Evolutionary conservation across 2,888 invertebrate species (phyloP).

Genomic region (Phalangium opilio): DNA sequence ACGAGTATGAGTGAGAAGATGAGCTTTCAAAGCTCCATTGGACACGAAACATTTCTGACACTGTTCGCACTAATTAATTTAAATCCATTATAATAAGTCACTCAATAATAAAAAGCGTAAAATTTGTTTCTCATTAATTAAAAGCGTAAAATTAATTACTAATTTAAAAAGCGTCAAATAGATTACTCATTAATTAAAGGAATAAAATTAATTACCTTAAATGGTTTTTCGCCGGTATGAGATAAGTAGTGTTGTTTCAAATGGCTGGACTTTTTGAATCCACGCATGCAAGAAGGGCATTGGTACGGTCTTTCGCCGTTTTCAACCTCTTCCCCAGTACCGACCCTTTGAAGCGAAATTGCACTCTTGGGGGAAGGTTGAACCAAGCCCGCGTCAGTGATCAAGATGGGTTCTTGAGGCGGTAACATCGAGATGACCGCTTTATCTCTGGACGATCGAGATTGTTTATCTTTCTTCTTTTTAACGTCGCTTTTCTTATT

Average conservation of each 20-base stretch:
- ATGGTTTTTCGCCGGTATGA: slow-evolving; percentile 34
- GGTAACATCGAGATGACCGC: slow-evolving; percentile 33
- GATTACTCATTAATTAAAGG: too few species aligned
- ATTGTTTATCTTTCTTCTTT: slow-evolving; percentile 18
- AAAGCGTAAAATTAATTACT: too few species aligned
- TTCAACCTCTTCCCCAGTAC: slow-evolving; percentile 23
- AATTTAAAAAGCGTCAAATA: too few species aligned
- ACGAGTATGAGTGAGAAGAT: slow-evolving; percentile 26
- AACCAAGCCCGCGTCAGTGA: slow-evolving; percentile 36
- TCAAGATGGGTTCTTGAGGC: slow-evolving; percentile 40
- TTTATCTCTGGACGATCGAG: slow-evolving; percentile 20
- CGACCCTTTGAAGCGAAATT: slow-evolving; percentile 18
- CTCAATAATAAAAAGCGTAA: slow-evolving; percentile 21
- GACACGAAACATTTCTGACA: slow-evolving; percentile 33
- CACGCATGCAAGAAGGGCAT: slow-evolving; percentile 33
- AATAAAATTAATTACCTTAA: slow-evolving; percentile 1
- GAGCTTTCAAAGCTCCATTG: slow-evolving; percentile 36
- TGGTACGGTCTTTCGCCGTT: slow-evolving; percentile 35
- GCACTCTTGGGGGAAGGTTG: slow-evolving; percentile 28
- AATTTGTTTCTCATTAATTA: too few species aligned
- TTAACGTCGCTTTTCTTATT: slow-evolving; percentile 15
- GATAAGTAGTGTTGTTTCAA: slow-evolving; percentile 35
- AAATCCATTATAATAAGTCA: slow-evolving; percentile 27
- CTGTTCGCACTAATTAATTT: slow-evolving; percentile 23
- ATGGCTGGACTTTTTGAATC: slow-evolving; percentile 35